A percentile compares a stretch with the other conserved stretches of the same genome.
These are phyloP conservation scores for Knipowitschia caucasica DNA, from an alignment of 2,797 vertebrate genomes.

Conservation along the genomic window DNA sequence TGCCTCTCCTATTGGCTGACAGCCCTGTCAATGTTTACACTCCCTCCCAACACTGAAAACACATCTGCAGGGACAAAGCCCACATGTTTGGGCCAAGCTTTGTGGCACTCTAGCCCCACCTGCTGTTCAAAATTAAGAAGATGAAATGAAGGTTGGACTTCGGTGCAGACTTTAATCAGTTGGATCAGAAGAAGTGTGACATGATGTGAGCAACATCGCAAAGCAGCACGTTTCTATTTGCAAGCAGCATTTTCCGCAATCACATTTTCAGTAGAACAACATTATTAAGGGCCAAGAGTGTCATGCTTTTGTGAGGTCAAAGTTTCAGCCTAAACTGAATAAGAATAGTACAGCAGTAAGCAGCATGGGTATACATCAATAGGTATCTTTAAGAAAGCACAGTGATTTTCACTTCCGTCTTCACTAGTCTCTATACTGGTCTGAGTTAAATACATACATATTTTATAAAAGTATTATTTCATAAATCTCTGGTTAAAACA, in stretches of 20 bases:
- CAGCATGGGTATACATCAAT: slow-evolving; percentile 39
- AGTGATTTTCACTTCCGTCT: slow-evolving; percentile 65
- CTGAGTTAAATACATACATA: slow-evolving; percentile 51
- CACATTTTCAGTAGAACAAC: slow-evolving; percentile 12
- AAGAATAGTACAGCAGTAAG: slow-evolving; percentile 42
- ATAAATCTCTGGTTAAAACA: slow-evolving; percentile 59
- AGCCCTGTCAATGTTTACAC: slow-evolving; percentile 38
- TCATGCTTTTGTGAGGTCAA: slow-evolving; percentile 11
- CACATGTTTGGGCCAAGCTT: not conserved
- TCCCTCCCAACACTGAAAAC: slow-evolving; percentile 18
- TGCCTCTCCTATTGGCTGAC: slow-evolving; percentile 28
- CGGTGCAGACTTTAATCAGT: slow-evolving; percentile 77
- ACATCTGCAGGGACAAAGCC: slow-evolving; percentile 55
- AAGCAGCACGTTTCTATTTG: slow-evolving; percentile 31
- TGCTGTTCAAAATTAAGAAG: slow-evolving; percentile 19
- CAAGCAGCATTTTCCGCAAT: not conserved
- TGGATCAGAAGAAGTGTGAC: slow-evolving; percentile 51
- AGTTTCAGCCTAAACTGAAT: slow-evolving; percentile 30
- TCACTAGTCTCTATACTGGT: slow-evolving; percentile 45
- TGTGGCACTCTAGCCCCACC: slow-evolving; percentile 31
- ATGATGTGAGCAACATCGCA: slow-evolving; percentile 47
- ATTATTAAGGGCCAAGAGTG: slow-evolving; percentile 4
- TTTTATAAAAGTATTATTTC: slow-evolving; percentile 59
- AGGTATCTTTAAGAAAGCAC: slow-evolving; percentile 69
- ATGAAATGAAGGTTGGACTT: slow-evolving; percentile 21